A percentile compares a stretch with the other conserved stretches of the same genome.
Conservation (phyloP, 1,140 invertebrate genomes). For the Odontomachus brunneus region DNA sequence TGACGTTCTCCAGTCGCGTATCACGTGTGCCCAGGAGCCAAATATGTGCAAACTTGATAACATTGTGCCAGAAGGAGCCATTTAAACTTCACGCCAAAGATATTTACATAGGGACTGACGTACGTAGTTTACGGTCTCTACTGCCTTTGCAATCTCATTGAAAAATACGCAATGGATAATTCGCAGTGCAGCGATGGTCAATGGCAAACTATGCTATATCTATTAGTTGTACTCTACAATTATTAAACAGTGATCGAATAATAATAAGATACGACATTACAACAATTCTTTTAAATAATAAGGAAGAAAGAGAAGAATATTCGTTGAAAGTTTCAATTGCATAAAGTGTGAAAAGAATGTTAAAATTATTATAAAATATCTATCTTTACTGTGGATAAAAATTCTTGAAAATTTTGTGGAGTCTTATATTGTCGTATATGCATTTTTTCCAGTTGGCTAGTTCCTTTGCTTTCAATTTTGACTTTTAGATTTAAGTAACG, state of each 20-base stretch:
- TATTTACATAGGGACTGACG: background rate
- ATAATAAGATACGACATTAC: background rate
- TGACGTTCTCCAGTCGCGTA: slow-evolving; percentile 40
- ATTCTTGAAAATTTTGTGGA: background rate
- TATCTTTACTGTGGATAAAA: background rate
- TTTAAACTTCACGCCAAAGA: slow-evolving; percentile 16
- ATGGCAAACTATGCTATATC: background rate
- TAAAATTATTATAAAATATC: background rate
- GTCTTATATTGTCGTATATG: background rate
- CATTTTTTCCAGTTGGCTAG: background rate
- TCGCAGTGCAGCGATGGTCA: background rate
- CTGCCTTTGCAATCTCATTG: background rate
- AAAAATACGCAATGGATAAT: background rate
- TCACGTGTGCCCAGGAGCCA: background rate
- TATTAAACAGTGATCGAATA: background rate
- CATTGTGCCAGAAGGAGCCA: slow-evolving; percentile 6
- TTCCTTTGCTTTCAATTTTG: background rate
- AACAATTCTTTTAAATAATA: background rate
- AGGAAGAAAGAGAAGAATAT: background rate
- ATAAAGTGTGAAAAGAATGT: background rate
- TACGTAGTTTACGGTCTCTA: background rate
- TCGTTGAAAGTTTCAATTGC: background rate
- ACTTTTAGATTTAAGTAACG: background rate
- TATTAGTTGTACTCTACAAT: background rate
- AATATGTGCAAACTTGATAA: slow-evolving; percentile 36